phyloP scores from a whole-genome alignment of 2,113 vertebrate species.

The Delphinapterus leucas region DNA sequence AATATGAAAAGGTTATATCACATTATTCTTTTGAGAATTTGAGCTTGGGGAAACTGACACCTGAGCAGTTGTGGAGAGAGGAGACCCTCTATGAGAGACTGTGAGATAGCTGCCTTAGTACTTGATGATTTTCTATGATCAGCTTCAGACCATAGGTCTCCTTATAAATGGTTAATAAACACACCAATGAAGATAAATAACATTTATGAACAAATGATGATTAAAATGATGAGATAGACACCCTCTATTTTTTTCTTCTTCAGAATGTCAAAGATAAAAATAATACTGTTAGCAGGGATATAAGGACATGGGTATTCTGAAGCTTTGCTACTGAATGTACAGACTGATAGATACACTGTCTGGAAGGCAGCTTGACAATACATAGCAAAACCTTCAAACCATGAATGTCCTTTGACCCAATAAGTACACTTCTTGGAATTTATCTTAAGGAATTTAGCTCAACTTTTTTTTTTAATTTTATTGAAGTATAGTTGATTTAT shows the following conservation, averaged over 20 bases:
- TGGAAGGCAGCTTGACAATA: background rate
- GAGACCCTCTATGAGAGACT: background rate
- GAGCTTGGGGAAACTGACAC: background rate
- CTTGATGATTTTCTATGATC: background rate
- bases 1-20: background rate
- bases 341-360: background rate
- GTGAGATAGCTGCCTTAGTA: too few species aligned
- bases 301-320: background rate
- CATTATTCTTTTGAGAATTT: background rate
- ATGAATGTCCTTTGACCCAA: background rate
- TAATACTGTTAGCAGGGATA: background rate
- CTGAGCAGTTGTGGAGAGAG: background rate
- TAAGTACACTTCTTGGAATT: background rate
- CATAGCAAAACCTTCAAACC: background rate
- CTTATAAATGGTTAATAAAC: background rate
- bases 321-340: background rate
- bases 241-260: background rate
- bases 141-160: background rate
- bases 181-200: background rate
- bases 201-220: background rate
- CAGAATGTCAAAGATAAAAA: background rate
- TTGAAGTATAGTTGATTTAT: too few species aligned
- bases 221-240: background rate
- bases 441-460: background rate
- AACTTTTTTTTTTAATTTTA: background rate